phyloP scores from a whole-genome alignment of 2,888 invertebrate species.

The Drosophila sordidula region DNA sequence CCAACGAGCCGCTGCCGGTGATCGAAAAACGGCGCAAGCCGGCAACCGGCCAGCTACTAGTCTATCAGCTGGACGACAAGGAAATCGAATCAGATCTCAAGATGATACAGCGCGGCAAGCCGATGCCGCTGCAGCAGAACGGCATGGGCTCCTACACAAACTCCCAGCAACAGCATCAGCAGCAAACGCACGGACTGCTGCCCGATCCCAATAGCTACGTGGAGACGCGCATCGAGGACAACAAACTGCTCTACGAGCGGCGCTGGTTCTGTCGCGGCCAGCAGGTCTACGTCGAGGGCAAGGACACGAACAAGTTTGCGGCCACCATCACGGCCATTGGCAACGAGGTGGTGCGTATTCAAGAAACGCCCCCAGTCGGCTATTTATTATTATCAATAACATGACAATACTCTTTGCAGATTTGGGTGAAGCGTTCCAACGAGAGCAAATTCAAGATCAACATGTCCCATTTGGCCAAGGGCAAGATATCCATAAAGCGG shows the following conservation, averaged over 20 bases:
- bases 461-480: constrained; percentile 93
- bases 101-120: constrained; percentile 89
- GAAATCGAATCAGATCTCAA: constrained; percentile 95
- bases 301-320: constrained; percentile 93
- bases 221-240: constrained; percentile 97
- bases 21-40: constrained; percentile 94
- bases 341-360: constrained; percentile 91
- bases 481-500: constrained; percentile 94
- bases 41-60: constrained; percentile 93
- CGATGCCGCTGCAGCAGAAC: constrained; percentile 85
- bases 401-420: constrained; percentile 86
- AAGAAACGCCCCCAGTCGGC: background rate
- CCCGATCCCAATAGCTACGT: constrained; percentile 86
- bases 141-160: constrained; percentile 77
- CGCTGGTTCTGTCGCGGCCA: constrained; percentile 98
- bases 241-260: constrained; percentile 96
- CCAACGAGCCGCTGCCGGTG: constrained; percentile 96
- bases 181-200: constrained; percentile 63
- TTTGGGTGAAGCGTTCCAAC: constrained; percentile 94
- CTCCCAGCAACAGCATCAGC: constrained; percentile 64
- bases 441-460: constrained; percentile 94
- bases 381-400: too few relatives aligned
- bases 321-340: constrained; percentile 96
- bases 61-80: constrained; percentile 94
- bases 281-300: constrained; percentile 95